Evolutionary conservation across 2,888 invertebrate genomes (phyloP), one percentile per base, ranked within the genome.

Genomic region (Celastrina argiolus): DNA sequence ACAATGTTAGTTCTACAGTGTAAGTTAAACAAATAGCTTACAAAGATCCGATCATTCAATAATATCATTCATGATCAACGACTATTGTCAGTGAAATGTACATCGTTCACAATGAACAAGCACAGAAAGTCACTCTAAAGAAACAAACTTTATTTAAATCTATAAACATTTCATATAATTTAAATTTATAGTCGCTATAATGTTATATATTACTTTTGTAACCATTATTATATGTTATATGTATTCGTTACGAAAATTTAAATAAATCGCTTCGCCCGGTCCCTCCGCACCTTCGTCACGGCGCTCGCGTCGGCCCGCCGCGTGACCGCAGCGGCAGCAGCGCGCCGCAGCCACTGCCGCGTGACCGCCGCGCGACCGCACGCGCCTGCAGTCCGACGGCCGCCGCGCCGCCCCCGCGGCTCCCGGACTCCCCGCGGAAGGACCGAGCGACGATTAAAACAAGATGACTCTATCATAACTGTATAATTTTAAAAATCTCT

Each of bases 131-230:
- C 87, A 87, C 84, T 78, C 89, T 88, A 90, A 87, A 87, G 78
- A 90, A 90, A 89, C 85, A 83, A 87, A 88, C 83, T 74, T 84
- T 84, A 83, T 86, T 72, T 91, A 88, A 85, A 86, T 89, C 90
- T 91, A 91, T 91, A 91, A 90, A 91, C 90, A 90, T 90, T 90
- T 90, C 86, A 91, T 91, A 91, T 90, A 90, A 89, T 90, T 91
- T 91, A 90, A 86, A 90, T 89, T 88, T 87, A 91, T 89, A 89
- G 83, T 87, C 81, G 84, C 91, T 91, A 91, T 90, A 89, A 90
- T 91, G 91, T 91, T 88, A 91, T 90, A 91, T 83, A 89, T 90
- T 90, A 90, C 88, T 87, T 88, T 85, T 89, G 88, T 90, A 91
- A 90, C 90, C 88, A 87, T 90, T 90, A 89, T 88, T 82, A 90